phyloP scores from a whole-genome alignment of 2,113 vertebrate species.

The Electrona antarctica region DNA sequence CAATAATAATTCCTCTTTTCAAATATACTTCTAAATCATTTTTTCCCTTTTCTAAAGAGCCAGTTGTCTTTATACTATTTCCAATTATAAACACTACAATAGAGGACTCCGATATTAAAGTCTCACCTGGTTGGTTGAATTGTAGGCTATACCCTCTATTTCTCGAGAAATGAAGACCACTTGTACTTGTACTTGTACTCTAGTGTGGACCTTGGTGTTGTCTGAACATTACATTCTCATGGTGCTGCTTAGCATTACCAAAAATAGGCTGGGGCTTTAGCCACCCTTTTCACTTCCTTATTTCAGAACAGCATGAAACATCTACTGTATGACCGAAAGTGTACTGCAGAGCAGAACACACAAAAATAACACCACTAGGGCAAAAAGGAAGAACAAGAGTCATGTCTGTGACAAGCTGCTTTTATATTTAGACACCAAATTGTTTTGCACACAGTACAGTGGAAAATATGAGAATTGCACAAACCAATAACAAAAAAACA shows the following conservation, averaged over 20 bases:
- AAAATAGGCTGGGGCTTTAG: constrained; percentile 30
- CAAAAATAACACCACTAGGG: constrained; percentile 23
- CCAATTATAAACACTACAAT: too few species aligned
- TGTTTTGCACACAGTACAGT: neutral
- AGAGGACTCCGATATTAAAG: neutral
- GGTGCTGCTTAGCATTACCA: neutral
- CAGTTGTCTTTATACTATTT: too few species aligned
- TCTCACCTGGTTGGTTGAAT: constrained; percentile 46
- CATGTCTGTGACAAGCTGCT: constrained; percentile 15
- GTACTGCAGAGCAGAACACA: neutral
- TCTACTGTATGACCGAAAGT: constrained; percentile 22
- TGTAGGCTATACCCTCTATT: neutral
- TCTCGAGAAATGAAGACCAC: neutral
- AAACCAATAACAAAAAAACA: neutral
- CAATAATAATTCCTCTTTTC: neutral
- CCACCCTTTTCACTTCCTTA: constrained; percentile 57
- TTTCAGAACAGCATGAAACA: constrained; percentile 46
- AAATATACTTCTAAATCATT: neutral
- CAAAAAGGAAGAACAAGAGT: neutral
- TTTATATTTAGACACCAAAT: constrained; percentile 5
- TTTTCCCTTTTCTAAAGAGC: neutral
- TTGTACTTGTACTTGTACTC: neutral
- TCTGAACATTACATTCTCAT: constrained; percentile 50
- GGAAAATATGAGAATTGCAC: neutral
- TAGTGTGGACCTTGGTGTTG: constrained; percentile 1